These are phyloP conservation scores for Drosophila trichaetosa DNA, from an alignment of 2,888 invertebrate species.

Conservation along the genomic window DNA sequence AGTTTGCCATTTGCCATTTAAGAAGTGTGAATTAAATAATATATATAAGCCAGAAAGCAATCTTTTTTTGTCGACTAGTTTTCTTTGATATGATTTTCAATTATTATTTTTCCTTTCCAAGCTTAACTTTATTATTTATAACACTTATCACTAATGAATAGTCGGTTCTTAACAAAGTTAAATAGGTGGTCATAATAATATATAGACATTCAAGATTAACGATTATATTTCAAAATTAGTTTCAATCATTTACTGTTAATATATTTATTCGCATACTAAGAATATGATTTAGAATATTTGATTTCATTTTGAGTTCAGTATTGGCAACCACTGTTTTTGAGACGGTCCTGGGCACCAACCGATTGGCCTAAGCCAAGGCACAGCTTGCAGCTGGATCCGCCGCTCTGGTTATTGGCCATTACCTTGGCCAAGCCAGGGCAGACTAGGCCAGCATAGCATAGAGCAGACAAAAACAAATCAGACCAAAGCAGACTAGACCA, in stretches of 20 bases:
- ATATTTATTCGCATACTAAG: neutral
- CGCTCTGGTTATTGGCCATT: neutral
- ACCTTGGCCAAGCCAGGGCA: slow-evolving; percentile 1
- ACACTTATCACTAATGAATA: neutral
- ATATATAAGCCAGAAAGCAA: neutral
- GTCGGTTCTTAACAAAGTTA: neutral
- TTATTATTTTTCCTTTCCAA: neutral
- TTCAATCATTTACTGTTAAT: neutral
- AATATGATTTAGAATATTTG: slow-evolving; percentile 1
- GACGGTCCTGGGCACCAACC: neutral
- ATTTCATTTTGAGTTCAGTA: neutral
- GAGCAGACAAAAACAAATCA: neutral
- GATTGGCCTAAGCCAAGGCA: slow-evolving; percentile 2
- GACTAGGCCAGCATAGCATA: neutral
- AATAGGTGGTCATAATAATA: neutral
- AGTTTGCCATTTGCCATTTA: no score
- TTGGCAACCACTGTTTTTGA: slow-evolving; percentile 24
- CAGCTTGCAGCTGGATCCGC: slow-evolving; percentile 1
- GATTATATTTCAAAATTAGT: neutral
- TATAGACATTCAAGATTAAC: neutral
- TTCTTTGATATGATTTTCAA: neutral
- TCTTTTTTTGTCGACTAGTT: neutral
- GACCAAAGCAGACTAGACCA: neutral
- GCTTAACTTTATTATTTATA: neutral
- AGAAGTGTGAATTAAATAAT: neutral